Evolutionary conservation across 2,113 vertebrate species (phyloP), one percentile per base, ranked within the genome.

Genomic region (Pedionomus torquatus): DNA sequence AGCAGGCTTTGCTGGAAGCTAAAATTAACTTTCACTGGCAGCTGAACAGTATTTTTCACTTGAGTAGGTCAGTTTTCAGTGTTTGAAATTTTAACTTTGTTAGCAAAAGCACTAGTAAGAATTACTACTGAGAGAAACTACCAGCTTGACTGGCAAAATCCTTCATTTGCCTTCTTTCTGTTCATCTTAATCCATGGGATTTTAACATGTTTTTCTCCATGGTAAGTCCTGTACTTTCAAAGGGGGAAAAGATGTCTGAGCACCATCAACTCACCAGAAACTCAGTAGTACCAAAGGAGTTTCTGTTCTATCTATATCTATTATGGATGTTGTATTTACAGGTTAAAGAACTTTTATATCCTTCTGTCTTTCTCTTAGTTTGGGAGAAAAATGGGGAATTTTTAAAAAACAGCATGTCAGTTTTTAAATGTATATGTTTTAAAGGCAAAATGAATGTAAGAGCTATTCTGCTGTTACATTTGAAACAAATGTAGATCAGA

Each of bases 101-200:
- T 93, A 75, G 13, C 88, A 54, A 90, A 90, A 86, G 26, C 20
- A 92, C 46, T 94, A 83, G 30, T 9, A 33, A 63, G 78, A 76
- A 58, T 88, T 90, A 54, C 44, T 12, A 74, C 15, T 9, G 48
- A 69, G n/a, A 65, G 6, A 88, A 79, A 70, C 9, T 49, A 8
- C 58, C 37, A 43, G 64, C 3, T 54, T 74, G 49, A 61, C 44
- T 88, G 31, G 8, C 19, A 92, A 94, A 93, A 46, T 77, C 28
- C 24, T 66, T 89, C 10, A 26, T 81, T 83, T 92, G 33, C n/a
- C 7, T 72, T 77, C 83, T 85, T 54, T 75, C 30, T 74, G 21
- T 89, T 92, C 33, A 61, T 7, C n/a, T 37, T 79, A 74, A 54
- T 83, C 25, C 3, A 7, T 63, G 23, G 8, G 14, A 51, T 74